Base-by-base conservation (phyloP, 2,888 invertebrate species). In the Pantelozetes paolii region DNA sequence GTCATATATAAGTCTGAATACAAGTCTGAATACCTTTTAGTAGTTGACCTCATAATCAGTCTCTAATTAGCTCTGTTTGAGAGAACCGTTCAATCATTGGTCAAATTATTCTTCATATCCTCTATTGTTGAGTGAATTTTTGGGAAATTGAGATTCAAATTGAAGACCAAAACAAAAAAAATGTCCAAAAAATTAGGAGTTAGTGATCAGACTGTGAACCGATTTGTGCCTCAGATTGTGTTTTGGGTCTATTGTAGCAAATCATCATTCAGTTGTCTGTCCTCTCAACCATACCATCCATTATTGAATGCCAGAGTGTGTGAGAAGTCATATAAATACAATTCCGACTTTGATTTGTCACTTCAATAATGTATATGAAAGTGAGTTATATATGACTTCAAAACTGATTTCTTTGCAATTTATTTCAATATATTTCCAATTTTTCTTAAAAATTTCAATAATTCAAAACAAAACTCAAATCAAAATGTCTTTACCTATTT, bases 231-330 rank as follows among this genome's bases (percentile, higher is more conserved):
- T 11, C 30, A 59, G 36, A 36, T 62, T 62, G 62, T 62, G 62
- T 62, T 62, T 62, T 1, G 30, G 62, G 32, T 62, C 32, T 30
- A 30, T 62, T 62, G 3, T 36, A 62, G 32, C 32, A 36, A 57
- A 62, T 36, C n/a, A 30, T 62, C 32, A 62, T 62, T 62, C 32
- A 62, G 32, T 57, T n/a, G n/a, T 57, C 32, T 62, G 62, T 36
- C 15, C 62, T 62, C 36, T 62, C 62, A 28, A 62, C 62, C 62
- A 62, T 62, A 62, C 36, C 36, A n/a, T 15, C 30, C 62, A 62
- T 62, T 62, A 62, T 62, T 62, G 62, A 62, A 62, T 62, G 62
- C 62, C n/a, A 62, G 57, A 28, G 57, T 57, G 23, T 54, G 6
- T 54, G n/a, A 36, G 62, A 32, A n/a, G 62, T 62, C 28, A n/a